Evolutionary conservation across 2,113 vertebrate species (phyloP), one percentile per base, ranked within the genome.

Genomic region (Galeopterus variegatus): DNA sequence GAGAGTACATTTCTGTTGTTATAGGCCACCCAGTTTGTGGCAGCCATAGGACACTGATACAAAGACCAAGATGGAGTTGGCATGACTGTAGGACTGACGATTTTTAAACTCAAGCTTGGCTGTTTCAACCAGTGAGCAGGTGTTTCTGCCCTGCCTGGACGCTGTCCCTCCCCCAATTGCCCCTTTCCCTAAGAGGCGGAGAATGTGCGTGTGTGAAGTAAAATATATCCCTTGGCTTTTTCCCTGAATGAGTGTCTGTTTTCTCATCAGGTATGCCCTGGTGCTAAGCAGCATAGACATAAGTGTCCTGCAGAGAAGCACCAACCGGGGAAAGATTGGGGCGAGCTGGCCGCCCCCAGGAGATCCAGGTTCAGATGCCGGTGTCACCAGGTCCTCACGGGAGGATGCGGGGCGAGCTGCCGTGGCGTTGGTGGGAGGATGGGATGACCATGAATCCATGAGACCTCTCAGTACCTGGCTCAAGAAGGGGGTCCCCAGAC

Each of bases 31-130:
- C 0, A 0, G 18, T 12, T 2, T 1, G 52, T 3, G 45, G 45
- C 23, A 10, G 15, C 77, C 62, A 36, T 1, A 6, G 41, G 33
- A 18, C 41, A 5, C 11, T 0, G 8, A 19, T 0, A 0, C 0
- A 3, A 17, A 54, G 70, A 36, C 50, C 11, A 8, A 33, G 26
- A 23, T 11, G 6, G 12, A 5, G 31, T 1, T 1, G 11, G 26
- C 8, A 8, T 3, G n/a, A 45, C 21, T 31, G 2, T 6, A 4
- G 13, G 72, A 8, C 48, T 5, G 26, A 24, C 41, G 45, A n/a
- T 4, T n/a, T 45, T 11, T 14, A 12, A 8, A 18, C 28, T 19
- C 0, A 14, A 76, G 64, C 10, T 8, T 11, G 56, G 41, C 2
- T 14, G 56, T 62, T 62, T 33, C 4, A 0, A 11, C 3, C 50